Evolutionary conservation across 2,113 vertebrate species (phyloP), one percentile per base, ranked within the genome.

Genomic region (Naja naja): DNA sequence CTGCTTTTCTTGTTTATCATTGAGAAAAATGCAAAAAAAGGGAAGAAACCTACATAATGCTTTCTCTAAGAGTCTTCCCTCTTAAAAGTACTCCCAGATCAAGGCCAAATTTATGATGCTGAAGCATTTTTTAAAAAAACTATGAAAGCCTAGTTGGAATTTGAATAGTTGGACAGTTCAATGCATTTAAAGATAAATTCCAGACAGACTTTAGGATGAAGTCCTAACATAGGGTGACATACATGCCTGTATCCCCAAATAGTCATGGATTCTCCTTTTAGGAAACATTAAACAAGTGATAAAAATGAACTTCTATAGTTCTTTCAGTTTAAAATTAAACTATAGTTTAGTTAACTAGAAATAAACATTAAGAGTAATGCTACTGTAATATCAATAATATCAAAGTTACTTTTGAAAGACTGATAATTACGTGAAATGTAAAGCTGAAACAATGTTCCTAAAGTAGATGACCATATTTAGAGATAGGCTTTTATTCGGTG

Each of bases 91-190:
- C 8, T 34, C 7, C 9, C 49, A 52, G 18, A 87, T 52, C 25
- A 54, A 88, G 52, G 49, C 56, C 16, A 90, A 53, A 2, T 0
- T 0, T 39, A 90, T 1, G 18, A 18, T 93, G 10, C 85, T 56
- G 74, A 89, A 47, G 52, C 23, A 27, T 91, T 85, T 58, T 45
- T 27, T 8, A 4, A 30, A 30, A n/a, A 64, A 34, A 0, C 16
- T 87, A 74, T 81, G 27, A 87, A 27, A 56, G 86, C 64, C 89
- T 95, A 92, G 23, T 25, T 91, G 45, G 91, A 92, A 94, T 74
- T 56, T 53, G 47, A 86, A 88, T 23, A 0, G 11, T 2, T 81
- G 91, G 74, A 85, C 39, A 69, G 2, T 18, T 2, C 39, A 60
- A 56, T 39, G 18, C 27, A 27, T 12, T 11, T 81, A 89, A 23